Percentiles rank a stretch among this genome's conserved stretches.
These are phyloP conservation scores for Clivina fossor DNA, from an alignment of 2,888 invertebrate species.

Conservation along the genomic window DNA sequence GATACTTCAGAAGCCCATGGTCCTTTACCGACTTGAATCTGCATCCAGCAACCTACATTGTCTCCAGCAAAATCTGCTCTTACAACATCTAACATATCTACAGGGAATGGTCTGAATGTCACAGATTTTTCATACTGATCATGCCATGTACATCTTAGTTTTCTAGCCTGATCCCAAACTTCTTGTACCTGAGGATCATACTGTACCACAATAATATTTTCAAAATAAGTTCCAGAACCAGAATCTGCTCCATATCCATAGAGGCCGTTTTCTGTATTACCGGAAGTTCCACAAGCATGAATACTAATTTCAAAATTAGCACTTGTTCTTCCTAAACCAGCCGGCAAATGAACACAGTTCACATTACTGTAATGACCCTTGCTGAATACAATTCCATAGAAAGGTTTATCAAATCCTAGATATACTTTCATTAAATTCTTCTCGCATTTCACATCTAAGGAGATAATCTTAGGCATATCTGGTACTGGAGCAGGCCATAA, in stretches of 20 bases:
- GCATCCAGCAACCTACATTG: conserved; percentile 97
- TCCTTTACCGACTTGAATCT: conserved; percentile 92
- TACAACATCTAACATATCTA: conserved; percentile 94
- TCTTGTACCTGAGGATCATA: conserved; percentile 94
- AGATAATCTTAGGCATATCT: conserved; percentile 92
- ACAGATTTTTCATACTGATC: conserved; percentile 95
- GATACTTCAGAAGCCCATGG: conserved; percentile 96
- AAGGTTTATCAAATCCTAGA: conserved; percentile 91
- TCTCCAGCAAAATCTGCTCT: conserved; percentile 93
- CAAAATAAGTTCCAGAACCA: conserved; percentile 89
- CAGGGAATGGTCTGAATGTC: conserved; percentile 91
- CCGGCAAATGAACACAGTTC: conserved; percentile 88
- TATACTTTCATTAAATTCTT: conserved; percentile 93
- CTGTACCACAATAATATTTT: conserved; percentile 91
- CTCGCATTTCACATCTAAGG: conserved; percentile 91
- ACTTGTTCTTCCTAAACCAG: conserved; percentile 81
- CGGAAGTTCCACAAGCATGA: conserved; percentile 89
- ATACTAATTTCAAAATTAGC: conserved; percentile 91
- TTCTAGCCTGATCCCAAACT: conserved; percentile 93
- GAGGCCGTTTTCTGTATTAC: conserved; percentile 86
- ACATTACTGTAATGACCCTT: conserved; percentile 93
- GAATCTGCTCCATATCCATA: conserved; percentile 86
- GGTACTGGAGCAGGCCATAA: conserved; percentile 84
- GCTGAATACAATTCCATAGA: conserved; percentile 93
- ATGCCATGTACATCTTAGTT: conserved; percentile 91